Percentiles rank a stretch among this genome's conserved stretches.
Evolutionary conservation across 2,888 invertebrate genomes (phyloP).

Genomic region (Mythimna ferrago): DNA sequence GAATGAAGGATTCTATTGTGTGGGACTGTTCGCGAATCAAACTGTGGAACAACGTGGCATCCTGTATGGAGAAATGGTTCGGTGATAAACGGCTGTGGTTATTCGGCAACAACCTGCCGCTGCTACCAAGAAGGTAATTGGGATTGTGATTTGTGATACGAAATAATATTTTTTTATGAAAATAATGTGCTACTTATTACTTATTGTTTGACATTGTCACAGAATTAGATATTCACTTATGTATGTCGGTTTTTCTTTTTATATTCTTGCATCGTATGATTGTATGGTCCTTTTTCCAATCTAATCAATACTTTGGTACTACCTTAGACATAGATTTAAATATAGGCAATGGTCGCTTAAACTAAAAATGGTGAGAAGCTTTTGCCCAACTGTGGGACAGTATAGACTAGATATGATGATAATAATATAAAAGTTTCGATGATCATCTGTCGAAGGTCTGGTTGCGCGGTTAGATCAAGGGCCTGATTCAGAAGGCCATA

Average conservation of each 20-base stretch:
- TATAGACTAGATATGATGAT: too few relatives aligned
- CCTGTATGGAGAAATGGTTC: constrained; percentile 98
- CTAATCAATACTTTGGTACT: constrained; percentile 15
- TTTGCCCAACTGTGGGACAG: too few relatives aligned
- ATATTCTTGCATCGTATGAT: background rate
- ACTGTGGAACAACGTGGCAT: constrained; percentile 88
- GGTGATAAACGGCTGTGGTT: constrained; percentile 97
- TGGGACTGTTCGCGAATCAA: constrained; percentile 77
- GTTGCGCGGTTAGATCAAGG: too few relatives aligned
- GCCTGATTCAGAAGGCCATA: too few relatives aligned
- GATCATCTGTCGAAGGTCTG: too few relatives aligned
- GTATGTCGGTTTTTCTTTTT: background rate
- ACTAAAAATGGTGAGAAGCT: too few relatives aligned
- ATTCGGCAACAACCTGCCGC: constrained; percentile 96
- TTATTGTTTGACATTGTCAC: background rate
- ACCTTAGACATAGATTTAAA: too few relatives aligned
- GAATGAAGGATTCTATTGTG: constrained; percentile 80
- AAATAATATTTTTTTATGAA: background rate
- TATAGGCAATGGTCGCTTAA: too few relatives aligned
- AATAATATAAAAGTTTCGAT: too few relatives aligned
- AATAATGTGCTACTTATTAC: background rate
- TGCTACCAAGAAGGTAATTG: constrained; percentile 93
- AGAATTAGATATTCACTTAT: background rate
- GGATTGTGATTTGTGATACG: constrained; percentile 18
- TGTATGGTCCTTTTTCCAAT: background rate